phyloP scores from a whole-genome alignment of 2,113 vertebrate species.

The Gallinago jamesoni region DNA sequence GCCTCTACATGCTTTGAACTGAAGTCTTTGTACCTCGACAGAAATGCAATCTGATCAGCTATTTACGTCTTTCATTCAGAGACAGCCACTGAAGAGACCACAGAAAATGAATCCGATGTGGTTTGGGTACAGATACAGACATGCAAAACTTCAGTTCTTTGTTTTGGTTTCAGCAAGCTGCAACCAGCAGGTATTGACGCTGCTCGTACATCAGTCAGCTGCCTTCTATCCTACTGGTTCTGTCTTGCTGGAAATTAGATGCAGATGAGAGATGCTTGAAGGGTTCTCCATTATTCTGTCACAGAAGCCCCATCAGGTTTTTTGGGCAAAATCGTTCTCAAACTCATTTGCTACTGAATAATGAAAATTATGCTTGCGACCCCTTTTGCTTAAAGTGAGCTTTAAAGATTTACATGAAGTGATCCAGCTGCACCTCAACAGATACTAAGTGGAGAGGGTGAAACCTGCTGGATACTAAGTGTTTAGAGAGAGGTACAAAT shows the following conservation, averaged over 20 bases:
- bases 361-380: not conserved
- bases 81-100: not conserved
- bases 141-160: not conserved
- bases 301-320: not conserved
- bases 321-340: not conserved
- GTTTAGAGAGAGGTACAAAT: not conserved
- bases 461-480: not conserved
- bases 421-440: not conserved
- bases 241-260: not conserved
- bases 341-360: not conserved
- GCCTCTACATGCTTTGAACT: not conserved
- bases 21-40: not conserved
- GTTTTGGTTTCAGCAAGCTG: not conserved
- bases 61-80: not conserved
- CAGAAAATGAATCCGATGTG: not conserved
- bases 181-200: not conserved
- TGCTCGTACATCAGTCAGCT: not conserved
- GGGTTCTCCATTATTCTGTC: not conserved
- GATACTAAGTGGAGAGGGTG: not conserved
- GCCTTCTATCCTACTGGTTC: not conserved
- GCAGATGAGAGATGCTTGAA: not conserved
- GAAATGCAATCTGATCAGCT: not conserved
- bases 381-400: not conserved
- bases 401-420: not conserved
- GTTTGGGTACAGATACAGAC: not conserved